Conservation (phyloP, 2,888 invertebrate species). For the Trissonchulus latispiculum region DNA sequence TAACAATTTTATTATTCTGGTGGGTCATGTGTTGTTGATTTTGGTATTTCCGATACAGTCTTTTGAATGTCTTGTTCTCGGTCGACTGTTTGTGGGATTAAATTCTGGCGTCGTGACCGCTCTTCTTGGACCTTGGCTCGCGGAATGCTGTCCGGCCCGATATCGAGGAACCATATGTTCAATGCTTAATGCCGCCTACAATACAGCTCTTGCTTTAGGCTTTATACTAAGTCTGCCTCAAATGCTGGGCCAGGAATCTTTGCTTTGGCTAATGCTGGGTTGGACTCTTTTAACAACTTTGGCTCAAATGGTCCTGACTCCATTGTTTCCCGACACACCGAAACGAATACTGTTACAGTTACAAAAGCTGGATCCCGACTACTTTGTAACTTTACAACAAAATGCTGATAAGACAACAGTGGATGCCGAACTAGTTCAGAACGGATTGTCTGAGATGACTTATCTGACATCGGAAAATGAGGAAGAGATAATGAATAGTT, state of each 20-base stretch:
- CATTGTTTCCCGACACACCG: neutral
- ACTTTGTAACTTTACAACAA: too few species aligned
- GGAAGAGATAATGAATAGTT: too few species aligned
- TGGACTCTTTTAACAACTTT: neutral
- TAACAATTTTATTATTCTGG: neutral
- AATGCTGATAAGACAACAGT: too few species aligned
- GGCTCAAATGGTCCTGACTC: neutral
- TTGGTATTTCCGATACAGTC: neutral
- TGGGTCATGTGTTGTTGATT: neutral
- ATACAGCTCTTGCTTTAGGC: neutral
- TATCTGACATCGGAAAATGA: too few species aligned
- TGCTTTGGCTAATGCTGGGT: neutral
- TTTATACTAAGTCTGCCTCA: neutral
- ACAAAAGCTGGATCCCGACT: too few species aligned
- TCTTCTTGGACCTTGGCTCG: neutral
- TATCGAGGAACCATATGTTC: neutral
- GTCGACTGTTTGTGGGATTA: neutral
- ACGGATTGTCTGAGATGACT: too few species aligned
- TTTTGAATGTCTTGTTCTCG: neutral
- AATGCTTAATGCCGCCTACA: neutral
- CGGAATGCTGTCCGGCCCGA: neutral
- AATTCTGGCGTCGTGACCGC: neutral
- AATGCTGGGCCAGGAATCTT: neutral
- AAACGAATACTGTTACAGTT: neutral
- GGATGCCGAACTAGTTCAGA: too few species aligned